Evolutionary conservation across 2,888 invertebrate species (phyloP), one percentile per base, ranked within the genome.

Genomic region (Strigamia transsilvanica): DNA sequence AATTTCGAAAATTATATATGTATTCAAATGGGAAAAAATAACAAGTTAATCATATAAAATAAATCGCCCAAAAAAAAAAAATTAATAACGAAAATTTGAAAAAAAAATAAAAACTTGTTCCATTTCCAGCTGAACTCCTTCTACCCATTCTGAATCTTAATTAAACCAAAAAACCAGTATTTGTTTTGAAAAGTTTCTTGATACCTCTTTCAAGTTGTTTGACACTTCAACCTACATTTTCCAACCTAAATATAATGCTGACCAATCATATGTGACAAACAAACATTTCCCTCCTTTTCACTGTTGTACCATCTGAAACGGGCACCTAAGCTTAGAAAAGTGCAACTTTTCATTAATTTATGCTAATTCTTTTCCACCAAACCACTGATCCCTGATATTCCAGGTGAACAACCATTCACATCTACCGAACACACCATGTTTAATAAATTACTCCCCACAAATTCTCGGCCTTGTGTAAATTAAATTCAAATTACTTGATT

Each of bases 291-390:
- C 23, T 27, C 27, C 23, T 32, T 73, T 32, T 73, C 32, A 13
- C 73, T 10, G 0, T 7, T 3, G 5, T 73, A 13, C 21, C 23
- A 18, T 13, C 27, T 32, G 13, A 73, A 23, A 32, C 73, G 27
- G 12, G 27, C 27, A 27, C 27, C 27, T 27, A 23, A 27, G 13
- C 73, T 6, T 27, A 73, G 27, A 73, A 12, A 73, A 27, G 73
- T 73, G 73, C 73, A 73, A 73, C 27, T 73, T 73, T 73, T 27
- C 27, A 73, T 73, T 73, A 73, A 73, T 73, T 73, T 73, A 73
- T 73, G 73, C 32, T 73, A 73, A 73, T 73, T 61, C 73, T n/a
- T 27, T 32, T 15, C 73, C 73, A 27, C 73, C 73, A 32, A 56
- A 73, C 73, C 73, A 32, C 32, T 73, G 73, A 73, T 73, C 73